These are phyloP conservation scores for Protobothrops flavoviridis DNA, from an alignment of 2,113 vertebrate genomes.

Conservation along the genomic window DNA sequence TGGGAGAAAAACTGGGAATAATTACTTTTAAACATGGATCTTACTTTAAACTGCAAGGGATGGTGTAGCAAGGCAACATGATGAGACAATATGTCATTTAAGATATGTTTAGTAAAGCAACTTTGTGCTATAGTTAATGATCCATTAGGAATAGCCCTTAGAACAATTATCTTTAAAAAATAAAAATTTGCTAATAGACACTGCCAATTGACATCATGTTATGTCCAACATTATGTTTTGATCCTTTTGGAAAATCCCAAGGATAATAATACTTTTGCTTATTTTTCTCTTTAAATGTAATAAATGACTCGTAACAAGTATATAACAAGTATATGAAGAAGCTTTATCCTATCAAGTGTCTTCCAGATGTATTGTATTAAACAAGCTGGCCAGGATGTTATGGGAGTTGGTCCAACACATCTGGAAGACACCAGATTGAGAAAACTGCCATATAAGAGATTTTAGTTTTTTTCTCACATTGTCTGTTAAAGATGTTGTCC, in stretches of 20 bases:
- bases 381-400: background rate
- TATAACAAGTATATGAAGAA: background rate
- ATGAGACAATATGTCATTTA: background rate
- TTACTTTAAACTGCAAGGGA: background rate
- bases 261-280: background rate
- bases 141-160: background rate
- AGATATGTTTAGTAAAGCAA: background rate
- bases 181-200: background rate
- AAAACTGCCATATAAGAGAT: background rate
- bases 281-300: background rate
- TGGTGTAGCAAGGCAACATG: background rate
- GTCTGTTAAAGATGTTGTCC: background rate
- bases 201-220: background rate
- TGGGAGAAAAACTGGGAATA: background rate
- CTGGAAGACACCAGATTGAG: background rate
- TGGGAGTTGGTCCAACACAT: background rate
- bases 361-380: background rate
- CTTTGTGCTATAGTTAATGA: background rate
- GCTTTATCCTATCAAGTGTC: background rate
- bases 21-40: background rate
- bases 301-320: background rate
- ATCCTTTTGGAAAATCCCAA: background rate
- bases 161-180: background rate
- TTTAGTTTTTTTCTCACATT: background rate
- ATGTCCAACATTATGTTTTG: background rate